These are phyloP conservation scores for Zaprionus ornatus DNA, from an alignment of 1,140 invertebrate species.

Conservation along the genomic window DNA sequence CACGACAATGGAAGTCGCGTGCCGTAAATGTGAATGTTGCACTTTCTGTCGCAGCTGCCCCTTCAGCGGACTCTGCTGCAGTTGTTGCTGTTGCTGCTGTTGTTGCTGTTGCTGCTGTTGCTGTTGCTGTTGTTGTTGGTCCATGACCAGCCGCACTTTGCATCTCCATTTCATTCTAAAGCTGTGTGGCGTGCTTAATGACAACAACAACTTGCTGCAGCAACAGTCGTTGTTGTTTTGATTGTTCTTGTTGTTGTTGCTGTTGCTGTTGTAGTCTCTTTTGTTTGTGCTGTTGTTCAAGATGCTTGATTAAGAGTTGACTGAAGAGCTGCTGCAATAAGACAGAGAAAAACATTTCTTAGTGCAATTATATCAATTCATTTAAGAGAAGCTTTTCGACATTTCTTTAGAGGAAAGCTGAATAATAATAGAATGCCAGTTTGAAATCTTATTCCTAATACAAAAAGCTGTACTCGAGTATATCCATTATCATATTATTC, in stretches of 20 bases:
- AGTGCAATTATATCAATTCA: neutral
- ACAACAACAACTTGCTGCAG: slow-evolving; percentile 44
- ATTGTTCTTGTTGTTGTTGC: neutral
- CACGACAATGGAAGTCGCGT: slow-evolving; percentile 57
- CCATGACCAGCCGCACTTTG: slow-evolving; percentile 77
- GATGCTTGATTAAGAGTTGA: neutral
- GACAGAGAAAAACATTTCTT: neutral
- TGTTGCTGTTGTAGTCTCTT: neutral
- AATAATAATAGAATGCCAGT: neutral
- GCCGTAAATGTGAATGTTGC: slow-evolving; percentile 33
- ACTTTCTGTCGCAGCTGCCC: slow-evolving; percentile 20
- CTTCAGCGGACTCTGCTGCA: slow-evolving; percentile 6
- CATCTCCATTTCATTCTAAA: slow-evolving; percentile 83
- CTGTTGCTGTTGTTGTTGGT: slow-evolving; percentile 62
- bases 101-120: slow-evolving; percentile 31
- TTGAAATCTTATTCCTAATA: neutral
- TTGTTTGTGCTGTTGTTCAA: slow-evolving; percentile 1
- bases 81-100: slow-evolving; percentile 6
- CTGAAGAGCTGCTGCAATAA: neutral
- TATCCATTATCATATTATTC: neutral
- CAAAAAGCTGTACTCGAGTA: neutral
- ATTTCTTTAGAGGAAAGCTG: too few relatives aligned
- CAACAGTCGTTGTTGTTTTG: slow-evolving; percentile 27
- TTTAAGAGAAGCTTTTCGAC: neutral
- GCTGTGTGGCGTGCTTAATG: slow-evolving; percentile 57